Evolutionary conservation across 2,888 invertebrate genomes (phyloP).

Genomic region (Limnephilus lunatus): DNA sequence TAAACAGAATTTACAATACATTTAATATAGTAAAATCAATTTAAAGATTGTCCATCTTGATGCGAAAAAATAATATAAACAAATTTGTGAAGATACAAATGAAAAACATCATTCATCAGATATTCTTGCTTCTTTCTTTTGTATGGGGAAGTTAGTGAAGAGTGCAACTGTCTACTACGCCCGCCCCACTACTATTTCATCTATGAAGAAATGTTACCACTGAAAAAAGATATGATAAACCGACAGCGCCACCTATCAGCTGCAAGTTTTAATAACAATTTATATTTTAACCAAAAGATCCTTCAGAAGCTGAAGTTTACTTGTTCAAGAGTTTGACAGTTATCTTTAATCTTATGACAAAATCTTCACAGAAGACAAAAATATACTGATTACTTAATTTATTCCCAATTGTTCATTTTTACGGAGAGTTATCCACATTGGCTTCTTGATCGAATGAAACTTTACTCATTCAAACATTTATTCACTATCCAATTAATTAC

Average conservation of each 20-base stretch:
- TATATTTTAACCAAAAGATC: not conserved
- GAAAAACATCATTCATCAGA: constrained; percentile 46
- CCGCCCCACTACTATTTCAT: not conserved
- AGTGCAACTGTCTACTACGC: not conserved
- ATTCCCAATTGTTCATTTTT: constrained; percentile 70
- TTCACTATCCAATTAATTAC: constrained; percentile 70
- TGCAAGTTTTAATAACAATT: not conserved
- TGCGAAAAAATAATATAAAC: constrained; percentile 28
- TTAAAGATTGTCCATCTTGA: constrained; percentile 66
- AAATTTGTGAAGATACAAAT: constrained; percentile 25
- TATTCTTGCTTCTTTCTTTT: constrained; percentile 51
- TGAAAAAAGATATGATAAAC: not conserved
- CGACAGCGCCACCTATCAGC: not conserved
- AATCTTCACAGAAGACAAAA: constrained; percentile 76
- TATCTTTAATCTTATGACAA: constrained; percentile 66
- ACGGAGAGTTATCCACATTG: constrained; percentile 71
- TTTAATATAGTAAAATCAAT: constrained; percentile 71
- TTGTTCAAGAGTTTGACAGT: constrained; percentile 68
- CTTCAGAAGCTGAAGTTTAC: not conserved
- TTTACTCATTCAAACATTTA: constrained; percentile 69
- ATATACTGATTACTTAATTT: constrained; percentile 75
- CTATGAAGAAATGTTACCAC: not conserved
- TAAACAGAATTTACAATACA: constrained; percentile 69
- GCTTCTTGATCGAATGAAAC: constrained; percentile 45
- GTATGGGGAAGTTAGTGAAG: constrained; percentile 26